A percentile compares a stretch with the other conserved stretches of the same genome.
These are phyloP conservation scores for Galago senegalensis DNA, from an alignment of 2,797 vertebrate genomes.

Conservation along the genomic window DNA sequence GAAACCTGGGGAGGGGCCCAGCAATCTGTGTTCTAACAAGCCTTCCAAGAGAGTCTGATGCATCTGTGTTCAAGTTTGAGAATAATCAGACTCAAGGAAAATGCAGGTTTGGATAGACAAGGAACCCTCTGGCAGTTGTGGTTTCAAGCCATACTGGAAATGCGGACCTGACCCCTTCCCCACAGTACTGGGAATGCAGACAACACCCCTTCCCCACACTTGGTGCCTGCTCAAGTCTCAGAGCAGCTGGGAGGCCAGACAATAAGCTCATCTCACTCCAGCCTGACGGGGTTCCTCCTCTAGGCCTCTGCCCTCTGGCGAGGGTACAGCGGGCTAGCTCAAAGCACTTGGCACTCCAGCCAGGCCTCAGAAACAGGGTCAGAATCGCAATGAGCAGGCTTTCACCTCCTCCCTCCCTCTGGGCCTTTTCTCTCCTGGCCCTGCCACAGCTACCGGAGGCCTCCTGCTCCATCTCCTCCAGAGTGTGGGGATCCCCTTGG, in stretches of 20 bases:
- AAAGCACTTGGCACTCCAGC: background rate
- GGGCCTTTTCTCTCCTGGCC: background rate
- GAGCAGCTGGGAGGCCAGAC: background rate
- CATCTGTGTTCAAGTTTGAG: background rate
- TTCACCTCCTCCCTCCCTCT: background rate
- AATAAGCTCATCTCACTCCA: background rate
- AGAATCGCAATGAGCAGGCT: background rate
- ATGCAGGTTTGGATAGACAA: background rate
- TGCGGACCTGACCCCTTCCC: background rate
- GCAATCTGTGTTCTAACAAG: background rate
- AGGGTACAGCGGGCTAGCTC: background rate
- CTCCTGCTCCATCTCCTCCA: background rate
- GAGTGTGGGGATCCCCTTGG: background rate
- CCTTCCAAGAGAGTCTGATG: background rate
- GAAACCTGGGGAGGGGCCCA: background rate
- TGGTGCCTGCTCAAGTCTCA: background rate
- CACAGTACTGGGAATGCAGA: rapidly evolving
- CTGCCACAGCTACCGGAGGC: background rate
- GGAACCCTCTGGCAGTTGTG: background rate
- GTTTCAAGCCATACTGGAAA: background rate
- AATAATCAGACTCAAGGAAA: background rate
- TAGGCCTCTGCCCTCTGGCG: background rate
- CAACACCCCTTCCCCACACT: rapidly evolving
- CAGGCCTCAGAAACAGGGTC: background rate
- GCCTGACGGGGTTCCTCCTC: background rate